These are phyloP conservation scores for Coenonympha glycerion DNA, from an alignment of 2,888 invertebrate genomes.

Conservation along the genomic window DNA sequence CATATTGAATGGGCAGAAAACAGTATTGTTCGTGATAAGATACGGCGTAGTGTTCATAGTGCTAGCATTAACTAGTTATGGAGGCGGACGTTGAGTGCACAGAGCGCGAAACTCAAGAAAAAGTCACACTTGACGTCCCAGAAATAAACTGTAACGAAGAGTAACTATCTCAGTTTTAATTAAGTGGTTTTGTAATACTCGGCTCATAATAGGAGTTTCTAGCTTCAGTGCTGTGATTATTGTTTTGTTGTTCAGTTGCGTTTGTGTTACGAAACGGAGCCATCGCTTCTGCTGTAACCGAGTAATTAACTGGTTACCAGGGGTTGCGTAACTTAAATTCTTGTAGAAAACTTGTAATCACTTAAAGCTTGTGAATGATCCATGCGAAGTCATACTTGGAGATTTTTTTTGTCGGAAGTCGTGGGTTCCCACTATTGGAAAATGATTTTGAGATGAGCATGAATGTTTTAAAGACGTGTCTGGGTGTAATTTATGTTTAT, in stretches of 20 bases:
- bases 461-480: too few relatives aligned
- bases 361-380: not conserved
- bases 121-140: conserved; percentile 48
- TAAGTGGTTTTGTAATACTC: conserved; percentile 1
- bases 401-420: too few relatives aligned
- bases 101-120: conserved; percentile 36
- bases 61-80: conserved; percentile 38
- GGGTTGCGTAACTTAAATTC: not conserved
- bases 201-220: conserved; percentile 3
- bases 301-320: not conserved
- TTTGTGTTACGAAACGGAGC: not conserved
- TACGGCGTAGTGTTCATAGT: conserved; percentile 26
- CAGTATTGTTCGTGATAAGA: conserved; percentile 22
- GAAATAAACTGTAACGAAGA: conserved; percentile 43
- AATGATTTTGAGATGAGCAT: too few relatives aligned
- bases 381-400: too few relatives aligned
- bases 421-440: too few relatives aligned
- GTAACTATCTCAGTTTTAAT: conserved; percentile 41
- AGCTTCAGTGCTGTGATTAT: not conserved
- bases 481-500: too few relatives aligned
- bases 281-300: conserved; percentile 2
- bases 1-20: conserved; percentile 12
- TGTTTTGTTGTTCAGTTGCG: not conserved
- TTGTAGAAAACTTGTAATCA: not conserved
- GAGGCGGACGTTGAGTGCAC: conserved; percentile 51